Evolutionary conservation across 2,888 invertebrate species (phyloP), one percentile per base, ranked within the genome.

Genomic region (Heliconius ethilla): DNA sequence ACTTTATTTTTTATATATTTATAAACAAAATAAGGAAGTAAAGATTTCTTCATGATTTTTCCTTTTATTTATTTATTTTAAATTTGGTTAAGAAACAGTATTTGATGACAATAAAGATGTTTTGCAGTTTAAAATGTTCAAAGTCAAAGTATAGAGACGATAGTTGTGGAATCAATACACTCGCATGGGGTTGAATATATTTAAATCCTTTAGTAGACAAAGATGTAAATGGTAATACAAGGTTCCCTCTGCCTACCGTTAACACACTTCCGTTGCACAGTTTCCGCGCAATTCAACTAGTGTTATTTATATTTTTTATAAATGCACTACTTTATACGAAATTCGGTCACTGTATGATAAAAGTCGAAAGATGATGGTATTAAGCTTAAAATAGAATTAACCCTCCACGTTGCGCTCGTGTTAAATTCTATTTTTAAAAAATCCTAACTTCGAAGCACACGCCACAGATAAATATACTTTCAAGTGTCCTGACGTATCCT

Each of bases 371-470:
- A 40, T 11, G 59, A 40, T 27, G 55, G 67, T 86, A 88, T 86
- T 83, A 82, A 83, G 84, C 87, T 86, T 83, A 82, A 89, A 91
- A 92, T 92, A 92, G 91, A 85, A 85, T 81, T 82, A 88, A 88
- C 91, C 92, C 93, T 91, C 92, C 89, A 82, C 86, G 86, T 85
- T 83, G 88, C 87, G 87, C 86, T 87, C 86, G 87, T 86, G 86
- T 83, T 80, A 77, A 40, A 83, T 80, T 86, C 88, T 93, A 93
- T 92, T 90, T 92, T 86, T 90, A 87, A 83, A 84, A 84, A 45
- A 87, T 84, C 86, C 86, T 87, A 84, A 59, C 86, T 84, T 86
- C 86, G 87, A 86, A 88, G 84, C 81, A 83, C 83, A 81, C 86
- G 88, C 87, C 89, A 85, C 80, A 85, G 85, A 88, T 83, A 87